phyloP scores from a whole-genome alignment of 2,113 vertebrate genomes.

The Corydoras maculifer region DNA sequence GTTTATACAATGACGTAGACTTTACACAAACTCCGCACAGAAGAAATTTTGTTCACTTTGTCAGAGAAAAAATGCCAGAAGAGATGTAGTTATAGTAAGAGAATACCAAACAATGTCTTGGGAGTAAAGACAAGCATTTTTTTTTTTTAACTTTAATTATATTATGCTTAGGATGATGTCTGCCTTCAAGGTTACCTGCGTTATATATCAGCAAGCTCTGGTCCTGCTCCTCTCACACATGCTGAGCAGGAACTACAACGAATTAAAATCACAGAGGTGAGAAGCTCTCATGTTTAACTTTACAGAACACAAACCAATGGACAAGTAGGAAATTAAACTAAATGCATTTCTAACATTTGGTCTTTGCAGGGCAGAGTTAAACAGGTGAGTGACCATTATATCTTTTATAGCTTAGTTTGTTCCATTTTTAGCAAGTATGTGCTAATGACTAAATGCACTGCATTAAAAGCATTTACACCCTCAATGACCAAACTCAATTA shows the following conservation, averaged over 20 bases:
- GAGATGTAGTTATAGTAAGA: too few relatives aligned
- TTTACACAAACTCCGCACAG: too few relatives aligned
- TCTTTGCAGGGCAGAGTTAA: slow-evolving; percentile 58
- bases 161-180: slow-evolving; percentile 78
- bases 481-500: too few relatives aligned
- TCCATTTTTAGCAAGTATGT: not conserved
- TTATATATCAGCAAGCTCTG: slow-evolving; percentile 78
- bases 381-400: slow-evolving; percentile 51
- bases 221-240: slow-evolving; percentile 82
- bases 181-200: slow-evolving; percentile 86
- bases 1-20: too few relatives aligned
- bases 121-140: too few relatives aligned
- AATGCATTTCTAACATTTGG: slow-evolving; percentile 2
- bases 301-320: not conserved
- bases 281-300: slow-evolving; percentile 1
- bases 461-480: not conserved
- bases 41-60: too few relatives aligned
- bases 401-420: not conserved
- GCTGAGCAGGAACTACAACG: slow-evolving; percentile 92
- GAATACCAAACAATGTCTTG: too few relatives aligned
- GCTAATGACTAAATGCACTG: slow-evolving; percentile 1
- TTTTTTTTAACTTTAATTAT: not conserved
- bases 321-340: not conserved
- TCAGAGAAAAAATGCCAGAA: too few relatives aligned
- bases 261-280: slow-evolving; percentile 93